Evolutionary conservation across 1,140 invertebrate genomes (phyloP), one percentile per base, ranked within the genome.

Genomic region (Penaeus japonicus): DNA sequence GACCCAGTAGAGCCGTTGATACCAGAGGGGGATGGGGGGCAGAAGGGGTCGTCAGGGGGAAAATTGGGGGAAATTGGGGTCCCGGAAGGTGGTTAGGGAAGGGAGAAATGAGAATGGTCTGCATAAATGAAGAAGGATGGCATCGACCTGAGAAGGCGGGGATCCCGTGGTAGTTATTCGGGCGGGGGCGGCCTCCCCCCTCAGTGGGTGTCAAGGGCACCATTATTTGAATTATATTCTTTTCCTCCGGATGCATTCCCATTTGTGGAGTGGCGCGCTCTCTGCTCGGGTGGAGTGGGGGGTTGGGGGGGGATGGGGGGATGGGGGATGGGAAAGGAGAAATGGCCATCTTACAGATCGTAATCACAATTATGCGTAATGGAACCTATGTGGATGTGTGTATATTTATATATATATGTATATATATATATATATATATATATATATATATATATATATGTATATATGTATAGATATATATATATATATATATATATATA

Each of bases 101-200:
- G 81, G 81, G 87, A 88, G 80, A 84, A 88, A 88, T 88, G 87
- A 88, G 87, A 88, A 88, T 88, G 65, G 87, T 88, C 80, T 88
- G 87, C 81, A 88, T 88, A 88, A 88, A 88, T 88, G 87, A 88
- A 88, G 87, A 88, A 88, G 78, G 81, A 83, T 88, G 87, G 87
- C 79, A 84, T 88, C 73, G 87, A 73, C 81, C 83, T 83, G 81
- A 88, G 87, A 88, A 84, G 87, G 87, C 83, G 73, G 65, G 78
- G 87, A 84, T 88, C 87, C 87, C 87, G 55, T n/a, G 87, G 54
- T 88, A 88, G 80, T 88, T 88, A 84, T 88, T 82, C 87, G 47
- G 54, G 79, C 24, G 54, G 84, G 73, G 80, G 22, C 77, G 47
- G 47, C 24, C 62, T 79, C 77, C 75, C 75, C 57, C 85, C 75